Evolutionary conservation across 2,888 invertebrate genomes (phyloP).

Genomic region (Tromatobia lineatoria): DNA sequence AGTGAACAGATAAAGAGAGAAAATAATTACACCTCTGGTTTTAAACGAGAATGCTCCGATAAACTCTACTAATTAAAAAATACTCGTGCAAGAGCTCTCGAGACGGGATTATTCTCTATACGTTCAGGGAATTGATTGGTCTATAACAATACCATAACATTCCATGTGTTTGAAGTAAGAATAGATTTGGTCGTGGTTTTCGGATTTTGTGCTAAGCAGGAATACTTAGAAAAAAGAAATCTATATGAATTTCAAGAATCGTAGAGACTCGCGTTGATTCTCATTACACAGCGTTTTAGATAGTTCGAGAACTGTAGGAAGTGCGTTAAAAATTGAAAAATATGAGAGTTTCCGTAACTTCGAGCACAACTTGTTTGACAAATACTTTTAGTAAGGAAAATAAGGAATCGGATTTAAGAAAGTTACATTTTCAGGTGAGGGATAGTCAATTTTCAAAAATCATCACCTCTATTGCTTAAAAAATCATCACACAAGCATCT

Average conservation of each 20-base stretch:
- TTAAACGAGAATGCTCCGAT: neutral
- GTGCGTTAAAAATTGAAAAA: neutral
- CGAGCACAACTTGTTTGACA: neutral
- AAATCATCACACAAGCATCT: too few species aligned
- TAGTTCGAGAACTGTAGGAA: neutral
- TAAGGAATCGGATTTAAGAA: neutral
- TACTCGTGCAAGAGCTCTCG: constrained; percentile 7
- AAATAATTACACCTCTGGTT: too few species aligned
- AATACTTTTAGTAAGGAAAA: neutral
- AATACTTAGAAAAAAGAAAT: neutral
- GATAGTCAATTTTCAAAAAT: neutral
- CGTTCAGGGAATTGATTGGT: neutral
- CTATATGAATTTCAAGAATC: neutral
- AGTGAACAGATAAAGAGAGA: too few species aligned
- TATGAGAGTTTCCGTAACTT: neutral
- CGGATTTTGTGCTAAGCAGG: neutral
- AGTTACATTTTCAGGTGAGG: neutral
- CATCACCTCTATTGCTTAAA: too few species aligned
- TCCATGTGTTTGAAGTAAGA: constrained; percentile 28
- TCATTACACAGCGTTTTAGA: neutral
- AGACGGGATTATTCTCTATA: neutral
- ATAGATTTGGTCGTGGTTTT: neutral
- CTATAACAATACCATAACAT: constrained; percentile 32
- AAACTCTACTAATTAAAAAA: neutral
- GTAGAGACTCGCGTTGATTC: neutral